Evolutionary conservation across 2,888 invertebrate genomes (phyloP).

Genomic region (Cerceris ruficornis): DNA sequence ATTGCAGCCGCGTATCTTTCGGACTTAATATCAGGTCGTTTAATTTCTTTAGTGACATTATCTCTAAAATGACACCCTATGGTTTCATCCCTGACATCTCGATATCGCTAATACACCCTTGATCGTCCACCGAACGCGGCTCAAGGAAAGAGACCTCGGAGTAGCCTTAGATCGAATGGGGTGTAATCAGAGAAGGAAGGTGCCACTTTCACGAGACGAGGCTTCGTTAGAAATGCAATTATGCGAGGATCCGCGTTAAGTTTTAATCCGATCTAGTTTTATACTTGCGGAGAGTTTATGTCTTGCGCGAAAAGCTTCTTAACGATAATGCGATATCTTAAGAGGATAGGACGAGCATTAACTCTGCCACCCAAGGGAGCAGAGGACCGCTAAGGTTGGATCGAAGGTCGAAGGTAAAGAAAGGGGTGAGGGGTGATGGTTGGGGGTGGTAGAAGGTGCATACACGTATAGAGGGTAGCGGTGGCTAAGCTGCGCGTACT

Average conservation of each 20-base stretch:
- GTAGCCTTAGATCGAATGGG: slow-evolving; percentile 9
- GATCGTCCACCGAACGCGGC: background rate
- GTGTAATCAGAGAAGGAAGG: slow-evolving; percentile 34
- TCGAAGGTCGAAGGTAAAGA: slow-evolving; percentile 54
- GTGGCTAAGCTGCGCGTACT: slow-evolving; percentile 39
- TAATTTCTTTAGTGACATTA: background rate
- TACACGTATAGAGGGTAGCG: slow-evolving; percentile 47
- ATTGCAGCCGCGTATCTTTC: too few species aligned
- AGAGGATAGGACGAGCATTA: slow-evolving; percentile 67
- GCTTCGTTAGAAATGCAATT: slow-evolving; percentile 64
- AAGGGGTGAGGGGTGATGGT: background rate
- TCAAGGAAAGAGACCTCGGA: background rate
- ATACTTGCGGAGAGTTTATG: slow-evolving; percentile 68
- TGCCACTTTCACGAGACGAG: slow-evolving; percentile 30
- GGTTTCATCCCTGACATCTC: background rate
- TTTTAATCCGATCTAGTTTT: slow-evolving; percentile 73
- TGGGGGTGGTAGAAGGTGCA: slow-evolving; percentile 4
- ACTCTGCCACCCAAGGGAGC: slow-evolving; percentile 44
- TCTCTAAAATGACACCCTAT: background rate
- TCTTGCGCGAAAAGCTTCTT: slow-evolving; percentile 71
- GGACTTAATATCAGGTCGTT: too few species aligned
- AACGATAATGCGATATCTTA: slow-evolving; percentile 74
- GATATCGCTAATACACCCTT: background rate
- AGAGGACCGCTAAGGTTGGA: slow-evolving; percentile 39
- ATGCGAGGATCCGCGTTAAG: slow-evolving; percentile 65